Base-by-base conservation (phyloP, 2,888 invertebrate genomes). In the Leucoma salicis region DNA sequence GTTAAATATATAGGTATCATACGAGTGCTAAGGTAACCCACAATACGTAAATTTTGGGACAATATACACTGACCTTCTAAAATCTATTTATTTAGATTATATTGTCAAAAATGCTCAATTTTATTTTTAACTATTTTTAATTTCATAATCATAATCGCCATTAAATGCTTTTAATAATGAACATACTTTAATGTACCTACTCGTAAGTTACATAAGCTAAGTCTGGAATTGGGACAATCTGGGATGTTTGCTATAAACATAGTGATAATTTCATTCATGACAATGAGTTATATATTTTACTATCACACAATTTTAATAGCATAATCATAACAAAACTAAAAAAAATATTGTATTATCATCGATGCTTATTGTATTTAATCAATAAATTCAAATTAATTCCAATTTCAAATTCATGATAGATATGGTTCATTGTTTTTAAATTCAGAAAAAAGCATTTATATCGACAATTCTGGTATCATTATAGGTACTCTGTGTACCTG, bases 171-270 rank as follows among this genome's bases (percentile, higher is more conserved):
- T 53, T 53, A 47, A 34, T 37, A 40, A 28, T 51, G 47, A 39
- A 45, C 25, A 10, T 31, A 14, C 21, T 35, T 15, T 44, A 47
- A 39, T 31, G 14, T 39, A 18, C 7, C 4, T 4, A 3, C 3
- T 4, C 8, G 13, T 12, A 29, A 2, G 12, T 13, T 29, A 29
- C 1, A 4, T 45, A 41, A 31, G 35, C 38, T 45, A 39, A 42
- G 24, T 41, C 5, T 49, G 51, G 53, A 45, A 25, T 38, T 31
- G 48, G 56, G 56, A 33, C 47, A 48, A 33, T 46, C 12, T 14
- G 65, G 66, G 58, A 24, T 14, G 63, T 67, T 72, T 71, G 72
- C 71, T 66, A 35, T 53, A 31, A 13, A 49, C 46, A 61, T 64
- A 61, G 43, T 27, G 21, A 21, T 3, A 13, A 16, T 16, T 32